These are phyloP conservation scores for Corythaixoides concolor DNA, from an alignment of 2,113 vertebrate genomes.

Conservation along the genomic window DNA sequence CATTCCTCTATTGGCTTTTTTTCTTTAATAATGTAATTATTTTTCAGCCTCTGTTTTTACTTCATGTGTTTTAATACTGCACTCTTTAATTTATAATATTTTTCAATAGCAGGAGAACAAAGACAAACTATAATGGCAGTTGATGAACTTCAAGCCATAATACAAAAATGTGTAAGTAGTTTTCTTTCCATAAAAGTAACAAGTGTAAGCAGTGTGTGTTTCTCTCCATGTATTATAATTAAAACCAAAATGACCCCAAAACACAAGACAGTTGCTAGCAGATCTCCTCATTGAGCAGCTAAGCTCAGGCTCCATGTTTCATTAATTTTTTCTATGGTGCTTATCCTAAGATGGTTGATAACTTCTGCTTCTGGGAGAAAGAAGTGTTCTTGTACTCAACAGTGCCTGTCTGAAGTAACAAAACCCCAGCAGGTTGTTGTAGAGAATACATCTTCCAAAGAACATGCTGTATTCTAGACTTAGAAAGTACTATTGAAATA, in stretches of 20 bases:
- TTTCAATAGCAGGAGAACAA: slow-evolving; percentile 30
- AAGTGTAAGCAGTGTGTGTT: not conserved
- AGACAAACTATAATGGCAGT: slow-evolving; percentile 80
- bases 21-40: not conserved
- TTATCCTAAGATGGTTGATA: not conserved
- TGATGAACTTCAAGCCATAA: slow-evolving; percentile 88
- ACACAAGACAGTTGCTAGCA: not conserved
- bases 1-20: not conserved
- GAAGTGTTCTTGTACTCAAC: not conserved
- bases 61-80: not conserved
- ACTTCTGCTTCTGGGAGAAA: not conserved
- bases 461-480: not conserved
- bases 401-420: not conserved
- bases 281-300: not conserved
- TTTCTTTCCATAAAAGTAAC: not conserved
- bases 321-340: not conserved
- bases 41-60: not conserved
- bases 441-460: not conserved
- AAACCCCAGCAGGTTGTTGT: not conserved
- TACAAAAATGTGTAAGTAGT: slow-evolving; percentile 93
- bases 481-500: not conserved
- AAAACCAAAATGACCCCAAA: not conserved
- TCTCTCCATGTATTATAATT: not conserved
- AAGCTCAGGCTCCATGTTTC: not conserved
- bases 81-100: not conserved